A percentile compares a stretch with the other conserved stretches of the same genome.
These are phyloP conservation scores for Macrostomum lignano DNA, from an alignment of 1,140 invertebrate genomes.

Conservation along the genomic window DNA sequence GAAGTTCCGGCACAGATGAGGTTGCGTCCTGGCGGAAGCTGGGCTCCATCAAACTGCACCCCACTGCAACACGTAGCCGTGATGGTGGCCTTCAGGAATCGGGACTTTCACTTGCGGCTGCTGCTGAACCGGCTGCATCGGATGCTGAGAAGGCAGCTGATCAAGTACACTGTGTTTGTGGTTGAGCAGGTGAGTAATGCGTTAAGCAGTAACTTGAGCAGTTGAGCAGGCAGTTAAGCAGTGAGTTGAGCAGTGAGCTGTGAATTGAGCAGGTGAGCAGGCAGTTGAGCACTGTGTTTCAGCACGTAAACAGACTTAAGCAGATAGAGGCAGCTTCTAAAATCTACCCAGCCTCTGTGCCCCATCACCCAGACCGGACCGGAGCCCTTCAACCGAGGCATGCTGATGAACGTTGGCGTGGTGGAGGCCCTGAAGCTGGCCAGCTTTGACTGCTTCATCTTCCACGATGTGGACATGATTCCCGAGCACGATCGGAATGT, in stretches of 20 bases:
- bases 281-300: no score
- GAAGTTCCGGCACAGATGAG: constrained; percentile 28
- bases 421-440: constrained; percentile 13
- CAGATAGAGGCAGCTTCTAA: no score
- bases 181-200: constrained; percentile 35
- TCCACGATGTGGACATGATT: constrained; percentile 15
- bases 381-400: constrained; percentile 18
- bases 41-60: constrained; percentile 40
- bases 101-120: constrained; percentile 24
- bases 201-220: constrained; percentile 14
- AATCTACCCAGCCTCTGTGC: neutral
- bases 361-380: constrained; percentile 11
- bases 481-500: constrained; percentile 11
- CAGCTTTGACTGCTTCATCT: constrained; percentile 20
- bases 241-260: no score
- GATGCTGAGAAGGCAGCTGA: constrained; percentile 16
- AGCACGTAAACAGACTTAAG: no score
- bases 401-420: constrained; percentile 21
- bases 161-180: constrained; percentile 21
- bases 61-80: constrained; percentile 34
- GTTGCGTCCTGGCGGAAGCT: constrained; percentile 38
- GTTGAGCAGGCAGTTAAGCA: no score
- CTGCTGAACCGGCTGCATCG: constrained; percentile 18
- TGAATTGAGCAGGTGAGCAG: constrained; percentile 12
- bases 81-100: constrained; percentile 20